Percentiles rank a stretch among this genome's conserved stretches.
Evolutionary conservation across 1,140 invertebrate species (phyloP).

Genomic region (Diprion similis): DNA sequence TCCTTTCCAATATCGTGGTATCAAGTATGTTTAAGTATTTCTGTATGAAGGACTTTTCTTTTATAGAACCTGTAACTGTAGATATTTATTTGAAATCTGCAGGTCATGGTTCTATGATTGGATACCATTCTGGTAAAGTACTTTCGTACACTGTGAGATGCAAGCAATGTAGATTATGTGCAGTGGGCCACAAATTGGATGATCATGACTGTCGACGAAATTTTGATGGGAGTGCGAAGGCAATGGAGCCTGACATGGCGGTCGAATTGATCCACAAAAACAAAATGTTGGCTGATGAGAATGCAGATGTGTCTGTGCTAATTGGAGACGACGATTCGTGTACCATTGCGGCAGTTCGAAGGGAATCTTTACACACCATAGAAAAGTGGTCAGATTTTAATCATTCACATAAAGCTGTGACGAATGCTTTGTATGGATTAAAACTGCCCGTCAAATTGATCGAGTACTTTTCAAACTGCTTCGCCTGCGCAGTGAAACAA

Average conservation of each 20-base stretch:
- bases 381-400: constrained; percentile 31
- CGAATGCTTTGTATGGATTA: constrained; percentile 22
- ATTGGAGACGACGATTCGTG: constrained; percentile 31
- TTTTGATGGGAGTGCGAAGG: constrained; percentile 27
- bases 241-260: constrained; percentile 25
- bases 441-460: constrained; percentile 12
- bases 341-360: constrained; percentile 25
- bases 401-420: constrained; percentile 23
- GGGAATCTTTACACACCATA: constrained; percentile 16
- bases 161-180: too few relatives aligned
- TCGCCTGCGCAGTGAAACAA: neutral
- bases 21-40: too few relatives aligned
- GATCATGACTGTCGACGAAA: too few relatives aligned
- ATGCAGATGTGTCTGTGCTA: constrained; percentile 14
- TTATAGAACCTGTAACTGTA: too few relatives aligned
- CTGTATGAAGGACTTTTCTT: too few relatives aligned
- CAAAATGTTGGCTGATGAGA: constrained; percentile 12
- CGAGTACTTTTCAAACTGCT: neutral
- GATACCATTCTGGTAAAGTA: too few relatives aligned
- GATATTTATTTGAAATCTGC: too few relatives aligned
- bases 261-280: constrained; percentile 26
- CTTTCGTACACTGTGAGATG: too few relatives aligned
- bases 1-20: too few relatives aligned
- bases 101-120: too few relatives aligned
- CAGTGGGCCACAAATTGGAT: too few relatives aligned